Evolutionary conservation across 1,140 invertebrate species (phyloP).

Genomic region (Pachyrhynchus sulphureomaculatus): DNA sequence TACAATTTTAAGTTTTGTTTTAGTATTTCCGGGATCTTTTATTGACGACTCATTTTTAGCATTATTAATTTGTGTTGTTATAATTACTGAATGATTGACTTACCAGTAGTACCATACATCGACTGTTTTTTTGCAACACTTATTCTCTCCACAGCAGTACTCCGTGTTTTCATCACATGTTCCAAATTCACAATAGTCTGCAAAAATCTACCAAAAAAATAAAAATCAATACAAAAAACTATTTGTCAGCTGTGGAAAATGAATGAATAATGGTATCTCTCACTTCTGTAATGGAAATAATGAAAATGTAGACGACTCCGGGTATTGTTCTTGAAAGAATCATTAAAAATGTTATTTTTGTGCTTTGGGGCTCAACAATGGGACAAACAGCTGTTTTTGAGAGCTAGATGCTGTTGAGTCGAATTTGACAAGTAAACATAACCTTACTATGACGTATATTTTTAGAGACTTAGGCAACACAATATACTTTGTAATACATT

Average conservation of each 20-base stretch:
- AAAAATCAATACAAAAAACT: neutral
- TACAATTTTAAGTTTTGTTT: too few relatives aligned
- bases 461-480: too few relatives aligned
- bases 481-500: too few relatives aligned
- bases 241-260: neutral
- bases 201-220: constrained; percentile 5
- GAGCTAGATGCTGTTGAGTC: too few relatives aligned
- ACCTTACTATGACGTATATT: too few relatives aligned
- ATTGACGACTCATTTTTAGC: too few relatives aligned
- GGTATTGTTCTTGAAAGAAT: neutral
- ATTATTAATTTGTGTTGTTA: too few relatives aligned
- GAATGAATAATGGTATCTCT: neutral
- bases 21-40: too few relatives aligned
- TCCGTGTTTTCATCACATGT: constrained; percentile 24
- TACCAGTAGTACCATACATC: constrained; percentile 31
- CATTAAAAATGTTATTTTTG: neutral
- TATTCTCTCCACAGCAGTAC: constrained; percentile 29
- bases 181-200: constrained; percentile 28
- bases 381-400: too few relatives aligned
- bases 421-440: too few relatives aligned
- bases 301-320: neutral
- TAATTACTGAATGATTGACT: neutral
- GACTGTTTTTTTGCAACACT: constrained; percentile 28
- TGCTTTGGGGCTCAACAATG: too few relatives aligned
- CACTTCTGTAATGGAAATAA: constrained; percentile 1